Evolutionary conservation across 2,888 invertebrate species (phyloP).

Genomic region (Trachelus troglodyta): DNA sequence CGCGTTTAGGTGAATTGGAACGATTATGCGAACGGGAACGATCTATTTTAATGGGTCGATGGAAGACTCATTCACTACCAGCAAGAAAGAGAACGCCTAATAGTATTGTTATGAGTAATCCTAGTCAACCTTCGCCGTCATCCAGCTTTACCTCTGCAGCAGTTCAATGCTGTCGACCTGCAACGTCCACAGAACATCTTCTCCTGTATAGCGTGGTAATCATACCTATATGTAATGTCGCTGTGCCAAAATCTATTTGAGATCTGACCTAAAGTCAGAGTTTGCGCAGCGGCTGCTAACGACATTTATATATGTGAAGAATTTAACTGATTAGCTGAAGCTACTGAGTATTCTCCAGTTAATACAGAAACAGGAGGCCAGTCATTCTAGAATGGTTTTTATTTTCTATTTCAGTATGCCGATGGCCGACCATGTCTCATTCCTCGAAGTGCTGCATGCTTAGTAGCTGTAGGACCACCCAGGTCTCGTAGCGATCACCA

Average conservation of each 20-base stretch:
- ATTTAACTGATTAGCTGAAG: background rate
- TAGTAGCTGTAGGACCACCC: conserved; percentile 78
- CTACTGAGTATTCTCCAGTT: background rate
- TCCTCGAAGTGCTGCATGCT: conserved; percentile 76
- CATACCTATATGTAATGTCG: background rate
- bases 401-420: conserved; percentile 47
- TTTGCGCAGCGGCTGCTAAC: background rate
- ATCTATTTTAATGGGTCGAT: conserved; percentile 85
- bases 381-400: background rate
- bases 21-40: conserved; percentile 83
- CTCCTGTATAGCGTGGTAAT: conserved; percentile 63
- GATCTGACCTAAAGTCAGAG: background rate
- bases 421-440: conserved; percentile 62
- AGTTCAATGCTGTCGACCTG: conserved; percentile 77
- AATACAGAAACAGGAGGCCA: background rate
- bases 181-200: conserved; percentile 82
- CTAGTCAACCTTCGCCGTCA: conserved; percentile 54
- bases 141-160: conserved; percentile 57
- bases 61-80: conserved; percentile 91
- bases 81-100: conserved; percentile 84
- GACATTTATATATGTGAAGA: background rate
- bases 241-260: background rate
- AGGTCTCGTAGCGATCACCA: conserved; percentile 76
- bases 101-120: conserved; percentile 61
- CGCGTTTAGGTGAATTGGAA: conserved; percentile 87